Evolutionary conservation across 1,140 invertebrate species (phyloP), one percentile per base, ranked within the genome.

Genomic region (Kradibia gibbosae): DNA sequence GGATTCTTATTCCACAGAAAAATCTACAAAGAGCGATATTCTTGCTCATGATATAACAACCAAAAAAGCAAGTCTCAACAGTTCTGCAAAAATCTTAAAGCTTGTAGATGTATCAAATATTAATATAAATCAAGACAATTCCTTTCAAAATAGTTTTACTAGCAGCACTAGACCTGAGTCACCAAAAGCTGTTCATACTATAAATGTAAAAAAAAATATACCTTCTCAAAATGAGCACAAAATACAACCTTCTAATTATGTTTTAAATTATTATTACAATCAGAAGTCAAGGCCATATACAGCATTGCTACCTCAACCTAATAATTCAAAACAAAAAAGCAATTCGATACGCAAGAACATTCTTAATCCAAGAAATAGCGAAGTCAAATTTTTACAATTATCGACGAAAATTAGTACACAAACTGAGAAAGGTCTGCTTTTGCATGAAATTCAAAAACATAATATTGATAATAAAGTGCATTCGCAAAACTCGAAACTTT

Each of bases 21-120:
- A 87, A 13, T 89, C 88, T 4, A 75, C 86, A 1, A 93, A 95
- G 89, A 92, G 93, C 3, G 94, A 95, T 86, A 94, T 95, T 8
- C 90, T 95, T 36, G 90, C 95, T 4, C 87, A 95, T 2, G 95
- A 94, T 3, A 93, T 95, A 0, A 93, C 94, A 8, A 93, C 94
- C 0, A 93, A 94, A 57, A 94, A 94, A 86, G 93, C 93, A 3
- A 94, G 93, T 82, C 89, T 92, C 0, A 90, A 88, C 45, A 71
- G 4, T 13, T 7, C 42, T 39, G 7, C 48, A 3, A n/a, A 72
- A 48, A n/a, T 50, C 31, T 28, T 72, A 31, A 50, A 72, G 11
- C 5, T 72, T 31, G 20, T 50, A 50, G 25, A 50, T 48, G n/a
- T 15, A 17, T 20, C 70, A 13, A 50, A 31, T n/a, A 50, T 72